Percentiles rank a stretch among this genome's conserved stretches.
Evolutionary conservation across 2,888 invertebrate species (phyloP).

Genomic region (Coelinius sp.): DNA sequence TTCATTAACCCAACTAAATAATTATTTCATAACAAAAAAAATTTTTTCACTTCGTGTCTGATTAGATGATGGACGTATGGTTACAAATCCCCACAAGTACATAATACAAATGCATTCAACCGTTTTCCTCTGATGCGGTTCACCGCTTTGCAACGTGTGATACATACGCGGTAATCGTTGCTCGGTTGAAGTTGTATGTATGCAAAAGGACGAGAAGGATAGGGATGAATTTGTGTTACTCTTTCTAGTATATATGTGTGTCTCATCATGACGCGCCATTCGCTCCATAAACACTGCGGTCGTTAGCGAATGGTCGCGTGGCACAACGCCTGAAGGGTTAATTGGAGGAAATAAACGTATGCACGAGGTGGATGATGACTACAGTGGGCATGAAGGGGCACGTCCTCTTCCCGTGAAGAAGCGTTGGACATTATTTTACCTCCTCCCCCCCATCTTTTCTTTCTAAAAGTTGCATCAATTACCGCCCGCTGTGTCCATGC

Average conservation of each 20-base stretch:
- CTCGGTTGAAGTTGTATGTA: slow-evolving; percentile 11
- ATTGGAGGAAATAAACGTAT: slow-evolving; percentile 66
- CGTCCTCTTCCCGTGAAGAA: slow-evolving; percentile 18
- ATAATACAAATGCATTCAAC: not conserved
- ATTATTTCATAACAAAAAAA: too few relatives aligned
- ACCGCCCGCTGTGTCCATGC: slow-evolving; percentile 55
- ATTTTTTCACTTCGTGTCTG: not conserved
- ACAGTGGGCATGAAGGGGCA: slow-evolving; percentile 34
- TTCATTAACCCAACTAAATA: too few relatives aligned
- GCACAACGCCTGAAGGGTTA: slow-evolving; percentile 66
- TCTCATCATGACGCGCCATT: slow-evolving; percentile 42
- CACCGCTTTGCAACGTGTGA: not conserved
- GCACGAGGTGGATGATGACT: slow-evolving; percentile 41
- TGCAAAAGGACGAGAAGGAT: not conserved
- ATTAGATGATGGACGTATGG: not conserved
- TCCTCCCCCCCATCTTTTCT: not conserved
- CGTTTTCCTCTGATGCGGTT: not conserved
- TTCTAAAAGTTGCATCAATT: slow-evolving; percentile 20
- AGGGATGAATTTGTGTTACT: not conserved
- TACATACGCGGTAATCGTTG: slow-evolving; percentile 13
- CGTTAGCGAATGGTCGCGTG: slow-evolving; percentile 64
- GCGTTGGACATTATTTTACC: not conserved
- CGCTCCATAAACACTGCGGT: slow-evolving; percentile 59
- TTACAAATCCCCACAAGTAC: not conserved
- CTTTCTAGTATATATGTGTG: slow-evolving; percentile 36